These are phyloP conservation scores for Merluccius polli DNA, from an alignment of 2,797 vertebrate species.

Conservation along the genomic window DNA sequence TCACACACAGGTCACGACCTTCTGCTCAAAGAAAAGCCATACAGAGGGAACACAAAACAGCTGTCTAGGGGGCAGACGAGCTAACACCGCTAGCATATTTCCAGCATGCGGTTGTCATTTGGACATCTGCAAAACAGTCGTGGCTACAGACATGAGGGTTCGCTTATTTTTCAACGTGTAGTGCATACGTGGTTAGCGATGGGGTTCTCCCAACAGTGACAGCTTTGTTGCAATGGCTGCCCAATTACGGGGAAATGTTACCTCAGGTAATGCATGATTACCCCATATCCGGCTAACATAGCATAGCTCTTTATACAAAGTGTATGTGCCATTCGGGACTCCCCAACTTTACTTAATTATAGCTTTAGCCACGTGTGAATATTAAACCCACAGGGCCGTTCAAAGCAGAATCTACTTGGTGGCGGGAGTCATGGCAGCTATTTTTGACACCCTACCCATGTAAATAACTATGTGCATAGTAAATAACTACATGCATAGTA, in stretches of 20 bases:
- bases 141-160: neutral
- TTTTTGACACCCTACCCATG: neutral
- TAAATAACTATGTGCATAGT: neutral
- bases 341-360: neutral
- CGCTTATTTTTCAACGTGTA: neutral
- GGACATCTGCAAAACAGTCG: slow-evolving; percentile 68
- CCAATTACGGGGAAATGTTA: slow-evolving; percentile 21
- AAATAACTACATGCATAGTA: neutral
- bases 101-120: slow-evolving; percentile 23
- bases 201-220: neutral
- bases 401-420: neutral
- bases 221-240: slow-evolving; percentile 5
- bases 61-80: neutral
- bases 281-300: neutral
- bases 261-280: slow-evolving; percentile 1
- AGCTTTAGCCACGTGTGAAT: slow-evolving; percentile 1
- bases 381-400: neutral
- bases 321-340: neutral
- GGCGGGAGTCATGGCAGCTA: neutral
- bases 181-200: neutral
- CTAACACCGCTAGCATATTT: neutral
- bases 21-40: neutral
- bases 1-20: neutral
- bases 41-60: neutral
- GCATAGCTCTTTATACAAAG: neutral